Conservation (phyloP, 2,113 vertebrate species). For the Reinhardtius hippoglossoides region DNA sequence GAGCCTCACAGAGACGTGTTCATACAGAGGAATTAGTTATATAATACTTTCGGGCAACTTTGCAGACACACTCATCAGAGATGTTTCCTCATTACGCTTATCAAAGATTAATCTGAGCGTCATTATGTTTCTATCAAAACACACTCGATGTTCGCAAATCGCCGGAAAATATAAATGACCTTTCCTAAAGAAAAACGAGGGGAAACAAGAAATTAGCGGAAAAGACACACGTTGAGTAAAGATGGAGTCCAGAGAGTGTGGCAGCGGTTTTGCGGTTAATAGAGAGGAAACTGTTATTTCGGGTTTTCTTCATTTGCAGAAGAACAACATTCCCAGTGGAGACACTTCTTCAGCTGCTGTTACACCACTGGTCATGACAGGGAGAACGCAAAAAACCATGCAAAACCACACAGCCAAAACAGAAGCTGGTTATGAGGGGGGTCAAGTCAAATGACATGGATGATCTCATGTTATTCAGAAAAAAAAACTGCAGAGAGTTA, state of each 20-base stretch:
- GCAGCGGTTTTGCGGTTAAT: too few relatives aligned
- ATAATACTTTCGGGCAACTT: neutral
- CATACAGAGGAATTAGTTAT: neutral
- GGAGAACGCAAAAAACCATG: slow-evolving; percentile 60
- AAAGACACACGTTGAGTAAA: too few relatives aligned
- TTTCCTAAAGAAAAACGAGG: neutral
- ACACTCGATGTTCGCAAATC: neutral
- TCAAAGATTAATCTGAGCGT: neutral
- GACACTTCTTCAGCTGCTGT: slow-evolving; percentile 15
- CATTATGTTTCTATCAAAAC: slow-evolving; percentile 12
- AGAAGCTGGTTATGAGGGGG: slow-evolving; percentile 52
- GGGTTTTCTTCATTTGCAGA: neutral
- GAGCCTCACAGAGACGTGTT: neutral
- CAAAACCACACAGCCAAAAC: slow-evolving; percentile 62
- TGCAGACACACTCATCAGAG: slow-evolving; percentile 15
- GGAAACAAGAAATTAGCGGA: neutral
- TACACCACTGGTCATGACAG: slow-evolving; percentile 71
- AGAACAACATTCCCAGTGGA: neutral
- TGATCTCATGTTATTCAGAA: slow-evolving; percentile 48
- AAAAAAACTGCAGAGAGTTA: slow-evolving; percentile 55
- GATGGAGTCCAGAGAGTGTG: too few relatives aligned
- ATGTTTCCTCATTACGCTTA: slow-evolving; percentile 15
- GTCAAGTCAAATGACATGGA: slow-evolving; percentile 57
- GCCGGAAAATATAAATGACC: slow-evolving; percentile 4
- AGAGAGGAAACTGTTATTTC: too few relatives aligned